Conservation (phyloP, 2,888 invertebrate genomes). For the Rhyacophila evoluta region DNA sequence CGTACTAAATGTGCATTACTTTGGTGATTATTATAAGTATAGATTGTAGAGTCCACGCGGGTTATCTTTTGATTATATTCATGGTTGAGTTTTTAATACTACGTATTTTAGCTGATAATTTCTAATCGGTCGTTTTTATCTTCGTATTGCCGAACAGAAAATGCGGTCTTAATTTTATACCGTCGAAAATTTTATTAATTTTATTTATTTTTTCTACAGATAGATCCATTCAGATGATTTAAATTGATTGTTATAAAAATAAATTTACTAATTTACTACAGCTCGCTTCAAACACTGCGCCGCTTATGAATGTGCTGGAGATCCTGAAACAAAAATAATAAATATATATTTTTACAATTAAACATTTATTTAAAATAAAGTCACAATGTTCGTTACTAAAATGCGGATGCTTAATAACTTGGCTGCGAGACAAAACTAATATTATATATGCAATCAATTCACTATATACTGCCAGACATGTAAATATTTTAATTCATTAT, state of each 20-base stretch:
- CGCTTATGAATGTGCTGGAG: neutral
- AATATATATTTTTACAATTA: too few relatives aligned
- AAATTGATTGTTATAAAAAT: neutral
- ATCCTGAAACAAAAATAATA: neutral
- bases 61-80: constrained; percentile 39
- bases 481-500: too few relatives aligned
- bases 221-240: neutral
- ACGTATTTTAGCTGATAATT: neutral
- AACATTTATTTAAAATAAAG: too few relatives aligned
- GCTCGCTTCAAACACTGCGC: neutral
- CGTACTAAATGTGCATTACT: neutral
- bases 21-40: neutral
- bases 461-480: too few relatives aligned
- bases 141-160: neutral
- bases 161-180: neutral
- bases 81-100: constrained; percentile 19
- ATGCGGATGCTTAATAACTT: too few relatives aligned
- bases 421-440: too few relatives aligned
- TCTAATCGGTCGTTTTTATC: neutral
- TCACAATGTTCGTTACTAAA: too few relatives aligned
- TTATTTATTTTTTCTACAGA: neutral
- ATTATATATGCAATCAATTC: too few relatives aligned
- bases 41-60: neutral
- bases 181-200: neutral
- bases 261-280: neutral